Conservation (phyloP, 2,888 invertebrate species). For the Zygaena filipendulae region DNA sequence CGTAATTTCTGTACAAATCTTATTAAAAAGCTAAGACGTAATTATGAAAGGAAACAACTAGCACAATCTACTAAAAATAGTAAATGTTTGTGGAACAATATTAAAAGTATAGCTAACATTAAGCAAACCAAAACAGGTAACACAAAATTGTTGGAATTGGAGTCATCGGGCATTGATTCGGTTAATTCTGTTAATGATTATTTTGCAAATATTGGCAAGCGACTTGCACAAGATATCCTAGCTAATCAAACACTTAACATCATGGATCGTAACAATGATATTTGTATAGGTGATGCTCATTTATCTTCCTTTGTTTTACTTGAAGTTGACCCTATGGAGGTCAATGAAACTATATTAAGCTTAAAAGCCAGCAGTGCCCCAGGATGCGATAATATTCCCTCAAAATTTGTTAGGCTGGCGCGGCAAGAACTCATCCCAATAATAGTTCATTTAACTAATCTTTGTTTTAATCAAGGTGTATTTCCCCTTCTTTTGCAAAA, state of each 20-base stretch:
- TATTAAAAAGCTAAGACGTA: slow-evolving; percentile 11
- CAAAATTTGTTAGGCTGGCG: slow-evolving; percentile 4
- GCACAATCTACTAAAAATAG: slow-evolving; percentile 5
- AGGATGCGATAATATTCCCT: slow-evolving; percentile 4
- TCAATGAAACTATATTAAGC: slow-evolving; percentile 1
- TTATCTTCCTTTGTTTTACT: slow-evolving; percentile 3
- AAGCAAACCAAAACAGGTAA: slow-evolving; percentile 4
- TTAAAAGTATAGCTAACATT: slow-evolving; percentile 6
- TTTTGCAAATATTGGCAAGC: slow-evolving; percentile 7
- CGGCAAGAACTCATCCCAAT: slow-evolving; percentile 1
- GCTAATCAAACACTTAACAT: no score
- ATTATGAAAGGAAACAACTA: slow-evolving; percentile 8
- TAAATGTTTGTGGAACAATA: slow-evolving; percentile 8
- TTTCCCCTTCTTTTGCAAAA: slow-evolving; percentile 4
- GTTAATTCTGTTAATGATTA: slow-evolving; percentile 6
- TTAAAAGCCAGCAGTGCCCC: slow-evolving; percentile 4
- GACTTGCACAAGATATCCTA: background rate
- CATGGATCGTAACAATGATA: no score
- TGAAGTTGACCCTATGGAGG: slow-evolving; percentile 3
- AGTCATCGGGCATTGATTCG: slow-evolving; percentile 2
- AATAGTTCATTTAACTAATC: slow-evolving; percentile 7
- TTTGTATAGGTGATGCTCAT: background rate
- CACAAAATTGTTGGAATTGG: slow-evolving; percentile 2
- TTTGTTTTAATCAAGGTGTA: slow-evolving; percentile 6
- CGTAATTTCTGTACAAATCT: slow-evolving; percentile 10